Conservation (phyloP, 2,113 vertebrate genomes). For the Siphamia tubifer region DNA sequence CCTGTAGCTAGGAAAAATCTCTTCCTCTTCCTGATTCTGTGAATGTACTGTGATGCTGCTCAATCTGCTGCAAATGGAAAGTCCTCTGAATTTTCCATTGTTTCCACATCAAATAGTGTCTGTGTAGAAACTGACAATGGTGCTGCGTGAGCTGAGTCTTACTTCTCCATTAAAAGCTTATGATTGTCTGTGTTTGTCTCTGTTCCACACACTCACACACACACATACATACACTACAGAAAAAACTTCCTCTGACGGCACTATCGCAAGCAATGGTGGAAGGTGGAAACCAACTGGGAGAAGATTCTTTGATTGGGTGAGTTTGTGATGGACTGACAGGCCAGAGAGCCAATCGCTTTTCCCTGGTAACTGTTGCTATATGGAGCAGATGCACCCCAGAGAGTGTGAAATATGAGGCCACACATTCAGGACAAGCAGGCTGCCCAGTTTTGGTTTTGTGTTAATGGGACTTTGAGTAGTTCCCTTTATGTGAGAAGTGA, state of each 20-base stretch:
- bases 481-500: neutral
- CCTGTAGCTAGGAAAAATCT: constrained; percentile 21
- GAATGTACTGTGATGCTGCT: neutral
- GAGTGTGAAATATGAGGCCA: constrained; percentile 42
- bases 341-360: neutral
- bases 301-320: constrained; percentile 95
- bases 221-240: constrained; percentile 73
- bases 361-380: constrained; percentile 12
- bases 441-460: constrained; percentile 12
- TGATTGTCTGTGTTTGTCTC: constrained; percentile 1
- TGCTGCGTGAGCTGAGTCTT: too few species aligned
- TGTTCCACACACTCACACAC: neutral
- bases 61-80: constrained; percentile 42
- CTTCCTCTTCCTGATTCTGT: constrained; percentile 50
- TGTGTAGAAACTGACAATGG: neutral
- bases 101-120: neutral
- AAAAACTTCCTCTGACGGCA: constrained; percentile 92
- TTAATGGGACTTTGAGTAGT: constrained; percentile 22
- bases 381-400: constrained; percentile 31
- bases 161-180: neutral
- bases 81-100: constrained; percentile 51
- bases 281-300: constrained; percentile 87
- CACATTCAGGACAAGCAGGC: constrained; percentile 5
- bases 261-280: constrained; percentile 95
- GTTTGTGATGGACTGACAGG: constrained; percentile 50